These are phyloP conservation scores for Siniperca knerii DNA, from an alignment of 2,113 vertebrate genomes.

Conservation along the genomic window DNA sequence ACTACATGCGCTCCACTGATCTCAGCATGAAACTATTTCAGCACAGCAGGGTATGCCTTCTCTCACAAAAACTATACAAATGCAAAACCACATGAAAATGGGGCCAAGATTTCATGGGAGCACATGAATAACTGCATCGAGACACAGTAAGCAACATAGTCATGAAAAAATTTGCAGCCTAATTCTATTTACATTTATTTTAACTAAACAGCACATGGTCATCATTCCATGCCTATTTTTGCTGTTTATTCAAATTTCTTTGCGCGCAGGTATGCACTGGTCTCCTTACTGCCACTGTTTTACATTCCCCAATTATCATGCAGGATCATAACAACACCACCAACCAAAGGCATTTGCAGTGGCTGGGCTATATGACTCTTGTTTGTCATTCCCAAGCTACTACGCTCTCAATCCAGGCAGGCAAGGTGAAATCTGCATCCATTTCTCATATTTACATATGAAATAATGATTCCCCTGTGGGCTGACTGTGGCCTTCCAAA, in stretches of 20 bases:
- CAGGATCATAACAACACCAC: constrained; percentile 38
- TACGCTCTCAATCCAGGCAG: constrained; percentile 23
- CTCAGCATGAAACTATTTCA: constrained; percentile 70
- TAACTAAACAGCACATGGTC: neutral
- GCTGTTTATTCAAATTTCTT: neutral
- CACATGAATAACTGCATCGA: constrained; percentile 8
- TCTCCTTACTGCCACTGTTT: constrained; percentile 5
- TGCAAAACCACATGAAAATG: constrained; percentile 56
- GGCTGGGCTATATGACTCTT: constrained; percentile 45
- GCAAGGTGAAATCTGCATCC: constrained; percentile 77
- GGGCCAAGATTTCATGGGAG: constrained; percentile 22
- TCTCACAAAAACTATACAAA: constrained; percentile 56
- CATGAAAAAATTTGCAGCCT: constrained; percentile 7
- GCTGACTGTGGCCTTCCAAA: constrained; percentile 71
- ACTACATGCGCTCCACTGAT: constrained; percentile 68
- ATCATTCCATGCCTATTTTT: neutral
- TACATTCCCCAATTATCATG: constrained; percentile 49
- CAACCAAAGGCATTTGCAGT: constrained; percentile 41
- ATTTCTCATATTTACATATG: constrained; percentile 78
- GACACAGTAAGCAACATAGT: constrained; percentile 7
- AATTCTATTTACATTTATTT: constrained; percentile 43
- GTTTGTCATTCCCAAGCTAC: constrained; percentile 62
- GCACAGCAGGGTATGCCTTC: constrained; percentile 51
- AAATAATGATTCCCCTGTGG: constrained; percentile 74
- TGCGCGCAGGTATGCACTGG: neutral